A percentile compares a stretch with the other conserved stretches of the same genome.
phyloP scores from a whole-genome alignment of 2,797 vertebrate genomes.

The Gallinago nigripennis region DNA sequence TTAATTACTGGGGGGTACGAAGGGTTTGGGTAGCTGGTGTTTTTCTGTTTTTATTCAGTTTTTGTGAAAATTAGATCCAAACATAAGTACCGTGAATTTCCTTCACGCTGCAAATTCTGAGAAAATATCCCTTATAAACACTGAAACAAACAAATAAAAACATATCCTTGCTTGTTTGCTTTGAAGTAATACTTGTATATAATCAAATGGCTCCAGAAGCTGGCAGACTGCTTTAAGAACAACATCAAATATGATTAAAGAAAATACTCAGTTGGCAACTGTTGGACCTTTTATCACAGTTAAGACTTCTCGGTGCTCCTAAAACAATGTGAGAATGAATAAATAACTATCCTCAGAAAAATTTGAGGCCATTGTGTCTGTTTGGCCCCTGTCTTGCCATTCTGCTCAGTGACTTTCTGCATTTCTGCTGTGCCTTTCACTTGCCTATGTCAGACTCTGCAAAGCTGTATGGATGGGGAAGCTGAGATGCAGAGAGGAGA shows the following conservation, averaged over 20 bases:
- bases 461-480: background rate
- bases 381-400: background rate
- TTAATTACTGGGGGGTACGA: constrained; percentile 8
- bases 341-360: background rate
- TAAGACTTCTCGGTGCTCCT: background rate
- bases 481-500: constrained; percentile 23
- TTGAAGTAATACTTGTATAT: constrained; percentile 53
- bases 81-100: background rate
- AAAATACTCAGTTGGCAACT: constrained; percentile 21
- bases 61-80: constrained; percentile 36
- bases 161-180: constrained; percentile 44
- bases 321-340: constrained; percentile 12
- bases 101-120: constrained; percentile 1
- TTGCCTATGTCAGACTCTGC: background rate
- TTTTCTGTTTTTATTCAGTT: constrained; percentile 27
- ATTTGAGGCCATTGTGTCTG: background rate
- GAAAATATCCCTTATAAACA: constrained; percentile 37
- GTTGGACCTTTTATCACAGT: constrained; percentile 37
- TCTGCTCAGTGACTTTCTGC: background rate
- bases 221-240: constrained; percentile 49
- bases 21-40: background rate
- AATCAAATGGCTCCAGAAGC: constrained; percentile 56
- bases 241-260: constrained; percentile 52
- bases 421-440: background rate
- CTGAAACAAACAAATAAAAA: constrained; percentile 63